Base-by-base conservation (phyloP, 2,797 vertebrate species). In the Trematomus bernacchii region DNA sequence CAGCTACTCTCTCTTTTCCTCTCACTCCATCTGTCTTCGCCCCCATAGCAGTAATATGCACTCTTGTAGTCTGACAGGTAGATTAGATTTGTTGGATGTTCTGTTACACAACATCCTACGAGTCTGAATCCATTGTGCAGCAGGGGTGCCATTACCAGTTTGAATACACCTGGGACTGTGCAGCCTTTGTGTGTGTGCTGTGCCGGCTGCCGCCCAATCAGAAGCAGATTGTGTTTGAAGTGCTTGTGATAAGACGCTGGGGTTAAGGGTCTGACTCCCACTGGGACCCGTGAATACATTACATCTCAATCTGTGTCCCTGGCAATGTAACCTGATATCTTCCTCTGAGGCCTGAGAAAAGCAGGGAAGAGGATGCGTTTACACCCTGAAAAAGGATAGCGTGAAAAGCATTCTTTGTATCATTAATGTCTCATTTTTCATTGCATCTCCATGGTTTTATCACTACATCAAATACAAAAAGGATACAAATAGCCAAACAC, bases 141-240 rank as follows among this genome's bases (percentile, higher is more conserved):
- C 64, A 69, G 65, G 68, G 77, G 67, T 57, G 69, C 76, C 57
- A 76, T 88, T 68, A 79, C 4, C 63, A 72, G 68, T 69, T 8
- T 71, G 67, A 79, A 82, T 79, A 57, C 58, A 71, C 66, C 52
- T 67, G 74, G 72, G 67, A 55, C 75, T 61, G 78, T 62, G 66
- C 2, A 37, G 77, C 54, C 54, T 77, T 72, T 72, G 53, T 83
- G 80, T 83, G 80, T 80, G 68, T 43, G 60, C 57, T 50, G 47
- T 30, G 59, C 53, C 73, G 61, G 65, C 80, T 73, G 86, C 73
- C 70, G 79, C 76, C 66, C 79, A 79, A 86, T 85, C 80, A 89
- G 84, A 57, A 71, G 75, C 6, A 55, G 66, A 83, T 79, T 87
- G 77, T 85, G 75, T 80, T 66, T 83, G 71, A 89, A 87, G 80